phyloP scores from a whole-genome alignment of 2,797 vertebrate genomes.

The Brotula barbata region DNA sequence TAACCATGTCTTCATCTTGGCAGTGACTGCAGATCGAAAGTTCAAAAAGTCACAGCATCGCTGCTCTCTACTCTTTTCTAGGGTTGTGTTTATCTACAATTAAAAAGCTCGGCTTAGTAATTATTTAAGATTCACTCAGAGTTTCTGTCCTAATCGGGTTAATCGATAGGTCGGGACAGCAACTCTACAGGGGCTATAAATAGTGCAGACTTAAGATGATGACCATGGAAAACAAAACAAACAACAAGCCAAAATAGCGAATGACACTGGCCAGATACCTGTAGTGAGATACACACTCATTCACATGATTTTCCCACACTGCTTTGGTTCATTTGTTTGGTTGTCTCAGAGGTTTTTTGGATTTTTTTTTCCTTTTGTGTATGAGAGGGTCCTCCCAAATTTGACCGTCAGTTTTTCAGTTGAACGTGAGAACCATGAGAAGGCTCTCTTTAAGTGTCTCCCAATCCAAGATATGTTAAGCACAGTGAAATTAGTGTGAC shows the following conservation, averaged over 20 bases:
- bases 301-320: slow-evolving; percentile 18
- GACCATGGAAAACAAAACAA: slow-evolving; percentile 19
- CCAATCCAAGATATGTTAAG: slow-evolving; percentile 36
- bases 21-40: slow-evolving; percentile 48
- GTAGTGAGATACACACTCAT: not conserved
- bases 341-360: slow-evolving; percentile 7
- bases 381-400: slow-evolving; percentile 28
- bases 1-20: slow-evolving; percentile 25
- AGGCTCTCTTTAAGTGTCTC: slow-evolving; percentile 44
- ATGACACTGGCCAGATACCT: slow-evolving; percentile 3
- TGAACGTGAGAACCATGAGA: slow-evolving; percentile 48
- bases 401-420: slow-evolving; percentile 35
- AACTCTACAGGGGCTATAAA: slow-evolving; percentile 45
- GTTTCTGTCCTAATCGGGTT: slow-evolving; percentile 64
- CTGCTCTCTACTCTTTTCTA: slow-evolving; percentile 41
- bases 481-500: slow-evolving; percentile 29
- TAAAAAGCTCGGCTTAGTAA: slow-evolving; percentile 36
- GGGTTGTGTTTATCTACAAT: slow-evolving; percentile 6
- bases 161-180: slow-evolving; percentile 57
- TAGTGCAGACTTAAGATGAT: not conserved
- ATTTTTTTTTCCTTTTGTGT: not conserved
- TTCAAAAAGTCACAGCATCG: slow-evolving; percentile 41
- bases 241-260: slow-evolving; percentile 30
- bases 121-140: slow-evolving; percentile 59
- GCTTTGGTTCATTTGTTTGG: too few species aligned